phyloP scores from a whole-genome alignment of 2,797 vertebrate species.

The Sphenopsis melanotis region DNA sequence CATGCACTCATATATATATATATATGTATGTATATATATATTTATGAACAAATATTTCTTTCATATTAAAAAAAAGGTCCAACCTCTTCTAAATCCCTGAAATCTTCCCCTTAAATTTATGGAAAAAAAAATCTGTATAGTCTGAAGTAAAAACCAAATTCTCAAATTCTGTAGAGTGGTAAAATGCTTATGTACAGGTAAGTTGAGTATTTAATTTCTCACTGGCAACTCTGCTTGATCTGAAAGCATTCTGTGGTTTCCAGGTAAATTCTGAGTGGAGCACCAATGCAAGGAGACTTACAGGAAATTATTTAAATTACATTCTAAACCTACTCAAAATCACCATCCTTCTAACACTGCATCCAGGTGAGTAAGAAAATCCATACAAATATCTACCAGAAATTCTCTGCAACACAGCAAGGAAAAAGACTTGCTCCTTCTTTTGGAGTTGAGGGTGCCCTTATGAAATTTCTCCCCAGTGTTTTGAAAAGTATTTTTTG shows the following conservation, averaged over 20 bases:
- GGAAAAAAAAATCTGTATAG: neutral
- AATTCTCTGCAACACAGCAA: neutral
- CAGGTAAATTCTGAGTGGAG: slow-evolving; percentile 21
- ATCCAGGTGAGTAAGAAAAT: neutral
- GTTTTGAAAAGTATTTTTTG: neutral
- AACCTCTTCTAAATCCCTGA: slow-evolving; percentile 72
- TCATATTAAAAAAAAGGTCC: slow-evolving; percentile 68
- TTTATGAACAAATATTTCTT: slow-evolving; percentile 59
- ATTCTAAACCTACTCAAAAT: slow-evolving; percentile 27
- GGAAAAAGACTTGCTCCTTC: neutral
- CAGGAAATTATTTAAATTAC: slow-evolving; percentile 16
- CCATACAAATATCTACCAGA: neutral
- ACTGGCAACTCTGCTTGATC: neutral
- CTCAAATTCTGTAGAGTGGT: neutral
- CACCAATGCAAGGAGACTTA: slow-evolving; percentile 30
- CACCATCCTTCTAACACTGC: neutral
- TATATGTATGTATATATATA: slow-evolving; percentile 47
- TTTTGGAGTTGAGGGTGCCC: neutral
- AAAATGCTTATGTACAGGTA: neutral
- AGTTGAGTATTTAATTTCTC: neutral
- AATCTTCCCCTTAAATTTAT: slow-evolving; percentile 57
- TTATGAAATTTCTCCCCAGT: neutral
- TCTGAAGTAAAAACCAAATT: slow-evolving; percentile 1
- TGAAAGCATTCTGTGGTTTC: slow-evolving; percentile 23
- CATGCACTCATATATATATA: slow-evolving; percentile 46